Evolutionary conservation across 2,888 invertebrate species (phyloP), one percentile per base, ranked within the genome.

Genomic region (Stegana nigrithorax): DNA sequence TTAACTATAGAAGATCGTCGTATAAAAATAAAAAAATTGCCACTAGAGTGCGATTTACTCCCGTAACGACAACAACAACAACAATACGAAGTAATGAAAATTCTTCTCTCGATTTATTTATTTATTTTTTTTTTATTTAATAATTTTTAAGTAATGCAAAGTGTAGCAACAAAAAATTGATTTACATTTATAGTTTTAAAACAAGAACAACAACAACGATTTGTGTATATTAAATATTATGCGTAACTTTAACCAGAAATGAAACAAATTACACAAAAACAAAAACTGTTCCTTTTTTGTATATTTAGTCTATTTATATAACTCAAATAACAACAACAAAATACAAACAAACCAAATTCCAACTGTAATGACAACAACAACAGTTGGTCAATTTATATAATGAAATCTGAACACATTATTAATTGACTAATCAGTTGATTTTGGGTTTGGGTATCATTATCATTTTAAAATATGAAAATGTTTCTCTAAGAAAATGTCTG

Each of bases 201-300:
- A 23, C 60, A 55, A 68, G 57, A 29, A 59, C 32, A 57, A 62
- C 44, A 47, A 12, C 6, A 70, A 55, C 57, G 70, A 70, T 70
- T 70, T 73, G 72, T 70, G 72, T 72, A 69, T 72, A 60, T 29
- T 68, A 51, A 69, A 17, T 10, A 17, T 68, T 75, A 75, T 79
- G 75, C 55, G 67, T 59, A 25, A 10, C 66, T 39, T 75, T 60
- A 36, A 44, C 23, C 14, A 39, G 3, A 27, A 14, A 42, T 55
- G 26, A 32, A 59, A 47, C 53, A 56, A 63, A 42, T 45, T 47
- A 55, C 64, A 63, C 39, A 45, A 21, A 61, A 10, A 47, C 50
- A 76, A 78, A 68, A 75, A 73, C 69, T 81, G 81, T 81, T 81
- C 81, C 81, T 81, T 81, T 80, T 81, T 81, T 81, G 81, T 81